Conservation (phyloP, 2,113 vertebrate genomes). For the Sylvilagus bachmani region DNA sequence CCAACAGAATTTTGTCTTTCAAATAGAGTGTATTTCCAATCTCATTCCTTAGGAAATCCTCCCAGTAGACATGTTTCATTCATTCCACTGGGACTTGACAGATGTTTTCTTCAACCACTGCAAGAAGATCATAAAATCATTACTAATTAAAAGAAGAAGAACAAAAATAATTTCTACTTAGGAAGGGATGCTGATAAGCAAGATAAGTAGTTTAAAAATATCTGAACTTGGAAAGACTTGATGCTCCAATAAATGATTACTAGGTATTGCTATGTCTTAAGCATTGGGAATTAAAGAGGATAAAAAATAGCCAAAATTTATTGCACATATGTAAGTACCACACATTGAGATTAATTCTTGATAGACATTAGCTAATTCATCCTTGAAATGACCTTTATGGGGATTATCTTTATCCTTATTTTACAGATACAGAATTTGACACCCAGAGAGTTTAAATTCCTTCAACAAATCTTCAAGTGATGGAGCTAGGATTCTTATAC, state of each 20-base stretch:
- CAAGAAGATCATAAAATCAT: not conserved
- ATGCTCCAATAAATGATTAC: not conserved
- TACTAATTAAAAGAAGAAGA: not conserved
- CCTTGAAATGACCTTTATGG: not conserved
- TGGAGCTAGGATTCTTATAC: not conserved
- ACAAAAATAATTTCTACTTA: not conserved
- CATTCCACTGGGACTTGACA: not conserved
- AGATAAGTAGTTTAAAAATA: not conserved
- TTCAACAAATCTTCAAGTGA: not conserved
- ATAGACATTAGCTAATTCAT: not conserved
- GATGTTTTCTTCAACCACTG: not conserved
- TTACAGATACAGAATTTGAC: not conserved
- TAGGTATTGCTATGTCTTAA: not conserved
- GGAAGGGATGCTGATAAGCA: not conserved
- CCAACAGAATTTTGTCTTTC: not conserved
- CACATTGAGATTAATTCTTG: not conserved
- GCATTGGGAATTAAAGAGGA: not conserved
- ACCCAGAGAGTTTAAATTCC: not conserved
- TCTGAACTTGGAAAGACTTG: not conserved
- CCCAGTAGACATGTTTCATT: not conserved
- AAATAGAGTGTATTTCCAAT: not conserved
- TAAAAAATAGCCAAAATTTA: not conserved
- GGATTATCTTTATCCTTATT: not conserved
- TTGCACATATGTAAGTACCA: not conserved
- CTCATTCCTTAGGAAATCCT: not conserved